Conservation (phyloP, 2,113 vertebrate species). For the Caracal caracal region DNA sequence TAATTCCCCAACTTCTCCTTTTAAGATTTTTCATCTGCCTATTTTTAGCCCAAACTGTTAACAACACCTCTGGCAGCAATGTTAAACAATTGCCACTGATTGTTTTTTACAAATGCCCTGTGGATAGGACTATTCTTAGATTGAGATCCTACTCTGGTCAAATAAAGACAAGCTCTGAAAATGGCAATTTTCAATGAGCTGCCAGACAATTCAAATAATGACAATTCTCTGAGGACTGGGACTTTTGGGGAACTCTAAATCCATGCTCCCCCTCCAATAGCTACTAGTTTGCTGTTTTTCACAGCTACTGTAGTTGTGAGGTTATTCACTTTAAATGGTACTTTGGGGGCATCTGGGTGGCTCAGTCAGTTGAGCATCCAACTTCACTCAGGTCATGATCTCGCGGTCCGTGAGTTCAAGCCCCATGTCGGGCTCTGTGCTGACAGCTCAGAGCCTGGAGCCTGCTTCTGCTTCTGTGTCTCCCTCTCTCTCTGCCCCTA, state of each 20-base stretch:
- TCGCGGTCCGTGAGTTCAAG: no score
- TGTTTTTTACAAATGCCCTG: not conserved
- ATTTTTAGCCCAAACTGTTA: not conserved
- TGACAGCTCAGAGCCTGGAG: no score
- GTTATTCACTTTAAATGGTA: not conserved
- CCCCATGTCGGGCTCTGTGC: no score
- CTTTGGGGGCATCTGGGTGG: not conserved
- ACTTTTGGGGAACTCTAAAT: not conserved
- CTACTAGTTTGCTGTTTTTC: not conserved
- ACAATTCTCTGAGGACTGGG: not conserved
- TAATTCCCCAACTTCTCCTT: not conserved
- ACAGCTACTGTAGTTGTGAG: not conserved
- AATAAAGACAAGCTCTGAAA: not conserved
- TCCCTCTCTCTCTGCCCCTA: no score
- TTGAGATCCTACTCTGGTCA: not conserved
- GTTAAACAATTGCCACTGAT: not conserved
- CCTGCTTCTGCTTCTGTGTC: no score
- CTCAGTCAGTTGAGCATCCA: no score
- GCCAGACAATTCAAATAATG: not conserved
- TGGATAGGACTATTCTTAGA: not conserved
- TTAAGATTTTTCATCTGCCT: not conserved
- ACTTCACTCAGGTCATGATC: no score
- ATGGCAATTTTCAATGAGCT: not conserved
- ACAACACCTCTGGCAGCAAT: not conserved
- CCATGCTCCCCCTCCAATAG: not conserved